These are phyloP conservation scores for Lepidotrigona ventralis DNA, from an alignment of 1,140 invertebrate genomes.

Conservation along the genomic window DNA sequence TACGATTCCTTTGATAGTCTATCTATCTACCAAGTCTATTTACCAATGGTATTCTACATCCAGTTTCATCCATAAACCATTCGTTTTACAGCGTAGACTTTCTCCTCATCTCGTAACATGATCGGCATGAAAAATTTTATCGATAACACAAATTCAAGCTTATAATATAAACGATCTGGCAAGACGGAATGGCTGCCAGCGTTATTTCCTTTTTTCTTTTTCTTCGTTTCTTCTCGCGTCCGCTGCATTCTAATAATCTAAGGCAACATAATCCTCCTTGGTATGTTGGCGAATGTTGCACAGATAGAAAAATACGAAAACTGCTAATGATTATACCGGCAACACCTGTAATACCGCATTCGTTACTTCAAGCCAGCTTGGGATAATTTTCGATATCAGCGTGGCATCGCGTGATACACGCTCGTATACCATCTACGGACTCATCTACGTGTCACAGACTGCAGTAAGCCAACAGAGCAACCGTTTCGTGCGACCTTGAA, in stretches of 20 bases:
- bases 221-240: background rate
- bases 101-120: background rate
- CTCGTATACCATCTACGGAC: constrained; percentile 36
- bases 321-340: constrained; percentile 50
- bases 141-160: too few relatives aligned
- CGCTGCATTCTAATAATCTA: too few relatives aligned
- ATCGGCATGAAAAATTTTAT: background rate
- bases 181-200: background rate
- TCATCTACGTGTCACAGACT: constrained; percentile 28
- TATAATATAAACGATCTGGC: background rate
- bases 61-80: background rate
- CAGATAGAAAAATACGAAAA: constrained; percentile 27
- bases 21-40: too few relatives aligned
- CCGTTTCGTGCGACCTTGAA: constrained; percentile 43
- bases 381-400: constrained; percentile 51
- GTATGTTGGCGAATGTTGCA: background rate
- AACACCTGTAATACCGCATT: constrained; percentile 57
- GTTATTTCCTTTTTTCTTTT: background rate
- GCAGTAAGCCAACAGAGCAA: constrained; percentile 25
- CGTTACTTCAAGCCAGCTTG: constrained; percentile 46
- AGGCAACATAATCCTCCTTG: background rate
- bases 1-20: too few relatives aligned
- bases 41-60: background rate
- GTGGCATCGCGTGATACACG: constrained; percentile 58
- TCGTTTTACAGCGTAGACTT: background rate